These are phyloP conservation scores for western clawed frog (Xenopus tropicalis) DNA, from an alignment of 2,113 vertebrate genomes.

Conservation along the genomic window DNA sequence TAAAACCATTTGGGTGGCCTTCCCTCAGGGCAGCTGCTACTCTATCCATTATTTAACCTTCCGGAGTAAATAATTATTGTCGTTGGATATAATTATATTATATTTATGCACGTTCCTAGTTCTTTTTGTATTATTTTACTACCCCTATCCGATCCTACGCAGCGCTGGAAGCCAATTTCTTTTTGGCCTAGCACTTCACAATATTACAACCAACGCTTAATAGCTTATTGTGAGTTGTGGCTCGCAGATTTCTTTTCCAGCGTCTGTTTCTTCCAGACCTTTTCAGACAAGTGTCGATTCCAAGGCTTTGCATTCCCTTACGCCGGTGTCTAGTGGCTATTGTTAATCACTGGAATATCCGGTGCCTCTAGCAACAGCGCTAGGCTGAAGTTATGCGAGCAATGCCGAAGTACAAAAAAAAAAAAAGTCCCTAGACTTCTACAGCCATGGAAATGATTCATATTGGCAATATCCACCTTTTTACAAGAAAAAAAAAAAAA, in stretches of 20 bases:
- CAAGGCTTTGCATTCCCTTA: conserved; percentile 26
- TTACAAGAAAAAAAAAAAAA: conserved; percentile 35
- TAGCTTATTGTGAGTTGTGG: conserved; percentile 33
- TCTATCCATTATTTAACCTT: neutral
- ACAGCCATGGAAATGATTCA: conserved; percentile 31
- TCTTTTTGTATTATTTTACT: conserved; percentile 2
- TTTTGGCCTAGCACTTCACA: conserved; percentile 6
- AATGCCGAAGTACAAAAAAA: neutral
- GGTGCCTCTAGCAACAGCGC: conserved; percentile 13
- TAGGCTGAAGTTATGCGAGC: conserved; percentile 14
- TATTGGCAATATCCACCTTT: conserved; percentile 32
- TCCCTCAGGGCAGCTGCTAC: too few relatives aligned
- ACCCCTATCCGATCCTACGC: neutral
- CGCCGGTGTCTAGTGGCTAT: conserved; percentile 31
- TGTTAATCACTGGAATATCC: conserved; percentile 20
- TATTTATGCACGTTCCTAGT: neutral
- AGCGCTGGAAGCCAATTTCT: conserved; percentile 21
- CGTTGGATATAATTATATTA: neutral
- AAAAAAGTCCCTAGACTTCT: conserved; percentile 2
- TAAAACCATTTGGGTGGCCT: too few relatives aligned
- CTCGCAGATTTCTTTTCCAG: conserved; percentile 25
- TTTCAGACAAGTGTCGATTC: conserved; percentile 33
- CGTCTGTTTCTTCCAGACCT: conserved; percentile 23
- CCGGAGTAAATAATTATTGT: neutral
- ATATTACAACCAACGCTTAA: conserved; percentile 11